Evolutionary conservation across 2,113 vertebrate genomes (phyloP).

Genomic region (Vulpes lagopus): DNA sequence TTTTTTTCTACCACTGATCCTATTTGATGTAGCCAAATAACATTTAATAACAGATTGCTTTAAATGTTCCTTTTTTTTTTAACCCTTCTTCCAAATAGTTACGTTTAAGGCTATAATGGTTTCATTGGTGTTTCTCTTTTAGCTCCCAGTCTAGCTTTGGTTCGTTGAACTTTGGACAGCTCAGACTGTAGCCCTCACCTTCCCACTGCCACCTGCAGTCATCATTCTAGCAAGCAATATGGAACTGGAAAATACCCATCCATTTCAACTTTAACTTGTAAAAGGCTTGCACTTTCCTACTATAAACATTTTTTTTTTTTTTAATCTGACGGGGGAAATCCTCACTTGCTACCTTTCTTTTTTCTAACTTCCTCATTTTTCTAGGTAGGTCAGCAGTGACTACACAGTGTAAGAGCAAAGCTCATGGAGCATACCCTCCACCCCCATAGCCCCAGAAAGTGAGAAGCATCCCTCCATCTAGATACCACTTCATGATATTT

Average conservation of each 20-base stretch:
- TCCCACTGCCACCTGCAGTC: conserved; percentile 44
- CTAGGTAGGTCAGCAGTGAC: background rate
- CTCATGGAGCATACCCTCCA: background rate
- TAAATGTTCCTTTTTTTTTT: conserved; percentile 72
- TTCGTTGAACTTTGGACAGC: conserved; percentile 88
- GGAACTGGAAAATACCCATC: conserved; percentile 64
- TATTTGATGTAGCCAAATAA: conserved; percentile 64
- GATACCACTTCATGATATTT: background rate
- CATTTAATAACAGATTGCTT: conserved; percentile 81
- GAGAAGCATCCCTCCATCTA: background rate
- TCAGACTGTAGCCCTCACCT: conserved; percentile 78
- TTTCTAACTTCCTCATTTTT: conserved; percentile 17
- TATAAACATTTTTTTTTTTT: background rate
- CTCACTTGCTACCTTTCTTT: conserved; percentile 30
- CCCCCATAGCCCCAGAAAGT: background rate
- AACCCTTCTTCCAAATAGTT: conserved; percentile 63
- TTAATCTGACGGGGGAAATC: background rate
- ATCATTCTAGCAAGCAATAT: conserved; percentile 59
- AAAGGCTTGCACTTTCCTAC: conserved; percentile 45
- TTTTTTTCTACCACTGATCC: conserved; percentile 70
- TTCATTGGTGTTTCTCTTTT: conserved; percentile 77
- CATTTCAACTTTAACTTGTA: conserved; percentile 51
- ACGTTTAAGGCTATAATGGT: conserved; percentile 65
- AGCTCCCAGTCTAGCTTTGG: conserved; percentile 80
- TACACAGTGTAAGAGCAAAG: background rate